Conservation (phyloP, 2,113 vertebrate genomes). For the Laticauda laticaudata region DNA sequence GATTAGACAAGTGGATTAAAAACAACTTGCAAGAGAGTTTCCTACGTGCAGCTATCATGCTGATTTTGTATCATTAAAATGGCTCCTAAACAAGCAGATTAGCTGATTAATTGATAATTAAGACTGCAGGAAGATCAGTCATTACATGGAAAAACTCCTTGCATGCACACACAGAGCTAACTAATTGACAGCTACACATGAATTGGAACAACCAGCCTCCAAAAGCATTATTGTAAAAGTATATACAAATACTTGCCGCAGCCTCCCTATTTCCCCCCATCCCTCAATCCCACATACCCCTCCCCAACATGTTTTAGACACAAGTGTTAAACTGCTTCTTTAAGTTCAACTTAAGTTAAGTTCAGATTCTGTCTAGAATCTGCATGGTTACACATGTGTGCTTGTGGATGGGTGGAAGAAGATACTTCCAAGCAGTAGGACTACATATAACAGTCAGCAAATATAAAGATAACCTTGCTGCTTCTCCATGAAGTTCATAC, state of each 20-base stretch:
- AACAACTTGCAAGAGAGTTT: constrained; percentile 62
- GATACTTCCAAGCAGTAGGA: constrained; percentile 22
- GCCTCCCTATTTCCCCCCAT: not conserved
- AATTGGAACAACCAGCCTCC: constrained; percentile 26
- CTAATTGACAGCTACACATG: constrained; percentile 40
- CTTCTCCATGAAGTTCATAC: constrained; percentile 15
- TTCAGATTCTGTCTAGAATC: constrained; percentile 18
- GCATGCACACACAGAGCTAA: constrained; percentile 56
- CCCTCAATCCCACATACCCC: constrained; percentile 31
- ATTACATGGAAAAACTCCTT: constrained; percentile 58
- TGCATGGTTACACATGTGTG: not conserved
- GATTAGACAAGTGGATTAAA: constrained; percentile 61
- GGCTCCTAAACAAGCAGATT: constrained; percentile 62
- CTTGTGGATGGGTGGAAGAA: not conserved
- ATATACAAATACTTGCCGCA: constrained; percentile 3
- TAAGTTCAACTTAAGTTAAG: constrained; percentile 39
- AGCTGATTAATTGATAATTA: constrained; percentile 77
- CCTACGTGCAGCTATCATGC: constrained; percentile 64
- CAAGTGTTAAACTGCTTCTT: constrained; percentile 43
- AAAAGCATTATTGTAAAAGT: constrained; percentile 36
- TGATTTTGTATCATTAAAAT: constrained; percentile 70
- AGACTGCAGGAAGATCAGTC: constrained; percentile 69
- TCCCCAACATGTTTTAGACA: constrained; percentile 28
- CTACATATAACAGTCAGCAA: constrained; percentile 10
- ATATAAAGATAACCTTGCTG: not conserved